Evolutionary conservation across 2,888 invertebrate genomes (phyloP).

Genomic region (Agriotes lineatus): DNA sequence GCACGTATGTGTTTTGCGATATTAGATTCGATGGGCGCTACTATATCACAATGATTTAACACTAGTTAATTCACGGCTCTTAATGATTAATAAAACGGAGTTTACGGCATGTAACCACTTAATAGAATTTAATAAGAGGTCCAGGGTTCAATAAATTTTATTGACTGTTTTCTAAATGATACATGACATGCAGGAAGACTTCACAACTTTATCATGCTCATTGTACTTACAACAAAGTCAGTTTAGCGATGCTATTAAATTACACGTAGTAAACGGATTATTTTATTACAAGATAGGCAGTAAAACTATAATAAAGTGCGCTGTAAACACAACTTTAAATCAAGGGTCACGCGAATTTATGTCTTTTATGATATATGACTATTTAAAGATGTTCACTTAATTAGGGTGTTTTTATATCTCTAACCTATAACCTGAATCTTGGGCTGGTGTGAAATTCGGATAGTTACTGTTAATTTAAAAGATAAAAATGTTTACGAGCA

Average conservation of each 20-base stretch:
- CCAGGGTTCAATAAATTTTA: slow-evolving; percentile 33
- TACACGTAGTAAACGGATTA: slow-evolving; percentile 60
- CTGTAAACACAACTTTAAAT: slow-evolving; percentile 57
- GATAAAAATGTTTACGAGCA: background rate
- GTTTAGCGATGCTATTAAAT: slow-evolving; percentile 55
- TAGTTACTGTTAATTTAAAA: background rate
- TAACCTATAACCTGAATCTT: slow-evolving; percentile 27
- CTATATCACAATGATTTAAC: background rate
- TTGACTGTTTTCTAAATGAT: slow-evolving; percentile 32
- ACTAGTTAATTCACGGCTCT: slow-evolving; percentile 16
- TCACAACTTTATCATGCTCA: slow-evolving; percentile 33
- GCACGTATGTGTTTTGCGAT: too few species aligned
- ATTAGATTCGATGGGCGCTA: background rate
- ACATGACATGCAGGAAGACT: slow-evolving; percentile 28
- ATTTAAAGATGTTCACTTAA: slow-evolving; percentile 43
- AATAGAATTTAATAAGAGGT: slow-evolving; percentile 26
- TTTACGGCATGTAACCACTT: slow-evolving; percentile 28
- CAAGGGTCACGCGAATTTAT: slow-evolving; percentile 57
- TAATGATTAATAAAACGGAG: slow-evolving; percentile 40
- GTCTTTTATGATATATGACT: slow-evolving; percentile 46
- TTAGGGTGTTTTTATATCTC: slow-evolving; percentile 32
- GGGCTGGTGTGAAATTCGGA: slow-evolving; percentile 15
- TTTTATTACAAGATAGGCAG: slow-evolving; percentile 60
- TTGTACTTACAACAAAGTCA: slow-evolving; percentile 51
- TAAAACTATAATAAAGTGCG: slow-evolving; percentile 61